Percentiles rank a stretch among this genome's conserved stretches.
phyloP scores from a whole-genome alignment of 37 sponge, comb jelly and placozoan genomes.

The Haliclona indistincta region DNA sequence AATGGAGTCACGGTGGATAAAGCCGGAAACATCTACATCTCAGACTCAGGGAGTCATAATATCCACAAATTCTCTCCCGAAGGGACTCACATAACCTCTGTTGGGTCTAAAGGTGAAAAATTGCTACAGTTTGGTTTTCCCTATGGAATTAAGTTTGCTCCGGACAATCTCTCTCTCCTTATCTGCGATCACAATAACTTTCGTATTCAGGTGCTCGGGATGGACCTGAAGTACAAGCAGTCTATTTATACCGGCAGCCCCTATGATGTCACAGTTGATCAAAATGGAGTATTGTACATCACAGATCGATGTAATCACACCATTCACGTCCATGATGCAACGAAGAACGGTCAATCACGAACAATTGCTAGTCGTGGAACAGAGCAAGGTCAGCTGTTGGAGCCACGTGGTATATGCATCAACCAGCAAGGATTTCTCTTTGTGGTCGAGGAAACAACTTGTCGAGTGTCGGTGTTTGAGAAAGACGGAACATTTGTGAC shows the following conservation, averaged over 20 bases:
- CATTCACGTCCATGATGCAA: background rate
- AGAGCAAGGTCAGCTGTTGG: background rate
- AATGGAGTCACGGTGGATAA: slow-evolving; percentile 10
- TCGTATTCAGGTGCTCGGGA: slow-evolving; percentile 6
- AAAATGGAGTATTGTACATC: background rate
- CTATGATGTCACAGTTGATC: background rate
- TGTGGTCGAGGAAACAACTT: slow-evolving; percentile 18
- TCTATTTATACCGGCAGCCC: background rate
- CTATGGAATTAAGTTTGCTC: slow-evolving; percentile 1
- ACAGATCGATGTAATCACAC: background rate
- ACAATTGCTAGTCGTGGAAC: background rate
- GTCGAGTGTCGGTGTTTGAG: slow-evolving; percentile 12
- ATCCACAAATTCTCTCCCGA: background rate
- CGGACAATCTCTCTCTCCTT: background rate
- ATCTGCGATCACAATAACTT: slow-evolving; percentile 16
- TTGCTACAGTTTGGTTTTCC: background rate
- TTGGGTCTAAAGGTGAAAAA: background rate
- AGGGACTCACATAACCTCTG: background rate
- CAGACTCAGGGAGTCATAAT: slow-evolving; percentile 8
- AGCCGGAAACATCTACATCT: slow-evolving; percentile 2
- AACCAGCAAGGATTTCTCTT: slow-evolving; percentile 20
- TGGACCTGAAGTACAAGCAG: background rate
- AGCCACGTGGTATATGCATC: slow-evolving; percentile 11
- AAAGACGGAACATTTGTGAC: slow-evolving; percentile 23
- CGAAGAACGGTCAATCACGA: no score